These are phyloP conservation scores for Sebastiscus albofasciatus DNA, from an alignment of 2,797 vertebrate species.

Conservation along the genomic window DNA sequence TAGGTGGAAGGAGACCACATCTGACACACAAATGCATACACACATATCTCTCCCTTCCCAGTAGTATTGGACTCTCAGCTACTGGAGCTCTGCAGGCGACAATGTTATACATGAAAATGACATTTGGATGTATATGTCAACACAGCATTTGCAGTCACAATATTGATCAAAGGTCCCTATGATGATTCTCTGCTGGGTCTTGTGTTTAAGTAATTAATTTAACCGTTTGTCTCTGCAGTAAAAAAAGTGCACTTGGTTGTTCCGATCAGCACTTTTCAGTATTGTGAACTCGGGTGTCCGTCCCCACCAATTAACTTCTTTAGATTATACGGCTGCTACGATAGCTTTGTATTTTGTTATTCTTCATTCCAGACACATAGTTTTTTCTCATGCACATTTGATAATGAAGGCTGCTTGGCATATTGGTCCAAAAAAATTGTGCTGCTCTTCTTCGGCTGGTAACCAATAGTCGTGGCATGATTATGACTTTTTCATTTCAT, in stretches of 20 bases:
- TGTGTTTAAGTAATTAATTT: slow-evolving; percentile 22
- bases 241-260: slow-evolving; percentile 63
- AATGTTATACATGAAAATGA: slow-evolving; percentile 54
- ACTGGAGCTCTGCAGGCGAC: slow-evolving; percentile 27
- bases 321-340: slow-evolving; percentile 59
- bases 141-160: slow-evolving; percentile 45
- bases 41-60: slow-evolving; percentile 8
- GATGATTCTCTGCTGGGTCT: slow-evolving; percentile 25
- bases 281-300: slow-evolving; percentile 50
- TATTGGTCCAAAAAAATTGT: slow-evolving; percentile 55
- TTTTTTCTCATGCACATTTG: slow-evolving; percentile 57
- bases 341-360: slow-evolving; percentile 47
- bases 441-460: slow-evolving; percentile 63
- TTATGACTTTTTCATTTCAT: slow-evolving; percentile 52
- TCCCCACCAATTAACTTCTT: slow-evolving; percentile 50
- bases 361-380: slow-evolving; percentile 47
- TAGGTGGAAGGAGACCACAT: slow-evolving; percentile 30
- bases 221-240: slow-evolving; percentile 45
- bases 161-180: slow-evolving; percentile 26
- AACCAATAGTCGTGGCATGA: slow-evolving; percentile 42
- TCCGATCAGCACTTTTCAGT: slow-evolving; percentile 59
- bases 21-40: slow-evolving; percentile 16
- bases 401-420: slow-evolving; percentile 69
- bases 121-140: slow-evolving; percentile 74
- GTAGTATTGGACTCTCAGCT: slow-evolving; percentile 29